Conservation (phyloP, 1,140 invertebrate species). For the Papilio dardanus region DNA sequence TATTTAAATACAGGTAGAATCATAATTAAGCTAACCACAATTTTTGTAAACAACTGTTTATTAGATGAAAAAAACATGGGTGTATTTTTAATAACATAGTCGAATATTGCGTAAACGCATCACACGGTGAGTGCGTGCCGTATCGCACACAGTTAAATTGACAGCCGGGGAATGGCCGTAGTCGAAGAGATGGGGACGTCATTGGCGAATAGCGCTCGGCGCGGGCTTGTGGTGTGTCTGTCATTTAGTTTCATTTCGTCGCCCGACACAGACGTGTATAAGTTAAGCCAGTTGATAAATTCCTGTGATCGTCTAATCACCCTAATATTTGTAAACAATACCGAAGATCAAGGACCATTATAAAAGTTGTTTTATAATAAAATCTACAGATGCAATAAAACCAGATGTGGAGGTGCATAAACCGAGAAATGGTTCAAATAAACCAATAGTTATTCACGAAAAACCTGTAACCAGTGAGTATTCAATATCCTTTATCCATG, state of each 20-base stretch:
- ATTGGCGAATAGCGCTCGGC: conserved; percentile 54
- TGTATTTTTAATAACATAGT: not conserved
- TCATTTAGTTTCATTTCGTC: conserved; percentile 58
- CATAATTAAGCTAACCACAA: not conserved
- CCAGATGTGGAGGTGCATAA: conserved; percentile 76
- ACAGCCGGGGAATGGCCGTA: conserved; percentile 53
- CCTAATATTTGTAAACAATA: conserved; percentile 37
- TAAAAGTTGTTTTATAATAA: conserved; percentile 73
- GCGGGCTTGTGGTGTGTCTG: conserved; percentile 47
- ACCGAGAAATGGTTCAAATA: conserved; percentile 68
- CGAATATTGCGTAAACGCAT: conserved; percentile 17
- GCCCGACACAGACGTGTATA: conserved; percentile 47
- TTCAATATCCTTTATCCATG: conserved; percentile 56
- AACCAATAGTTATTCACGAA: conserved; percentile 66
- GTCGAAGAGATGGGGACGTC: conserved; percentile 53
- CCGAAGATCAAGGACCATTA: conserved; percentile 45
- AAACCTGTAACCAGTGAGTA: conserved; percentile 77
- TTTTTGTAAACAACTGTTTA: not conserved
- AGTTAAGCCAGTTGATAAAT: conserved; percentile 43
- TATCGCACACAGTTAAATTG: conserved; percentile 68
- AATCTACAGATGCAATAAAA: conserved; percentile 77
- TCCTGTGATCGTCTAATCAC: conserved; percentile 29
- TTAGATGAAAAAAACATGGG: not conserved
- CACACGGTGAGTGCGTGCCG: conserved; percentile 47
- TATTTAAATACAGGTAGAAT: not conserved